Base-by-base conservation (phyloP, 1,140 invertebrate species). In the Antheraea mylitta region DNA sequence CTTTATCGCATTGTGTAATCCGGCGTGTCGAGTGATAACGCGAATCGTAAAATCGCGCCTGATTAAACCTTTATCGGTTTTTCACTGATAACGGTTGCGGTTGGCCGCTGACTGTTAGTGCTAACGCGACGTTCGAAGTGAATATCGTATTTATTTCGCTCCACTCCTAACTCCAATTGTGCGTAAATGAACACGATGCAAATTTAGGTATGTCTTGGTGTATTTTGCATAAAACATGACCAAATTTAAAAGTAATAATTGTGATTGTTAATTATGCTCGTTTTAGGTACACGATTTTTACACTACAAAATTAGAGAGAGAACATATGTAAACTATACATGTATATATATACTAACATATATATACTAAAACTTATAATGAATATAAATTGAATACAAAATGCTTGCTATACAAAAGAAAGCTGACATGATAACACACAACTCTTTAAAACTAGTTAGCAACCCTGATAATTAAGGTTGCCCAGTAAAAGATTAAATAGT, bases 21-120 rank as follows among this genome's bases (percentile, higher is more conserved):
- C 88, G 75, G 71, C 87, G 79, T 90, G 87, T 90, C 85, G 76
- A 78, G 70, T 81, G 86, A 88, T 88, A 89, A 85, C 60, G 70
- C 69, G 73, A 80, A 86, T 90, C 86, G 83, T 90, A 90, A 90
- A 90, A 90, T 86, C 82, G 81, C 79, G 77, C 79, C 75, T 83
- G 88, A 90, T 88, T 87, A 84, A 80, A 72, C 70, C 7, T 36
- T 61, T 61, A 61, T 61, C 60, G 60, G 60, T 61, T 22, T 30
- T 30, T 30, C 30, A 7, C 60, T 36, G 60, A 61, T 61, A 61
- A 61, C 60, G 22, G 19, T n/a, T 36, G 60, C 18, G 60, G 60
- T 36, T 61, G 60, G 30, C 19, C 30, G 60, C 18, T n/a, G n/a
- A n/a, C n/a, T 18, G 30, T 36, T 61, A 61, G 60, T 61, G 16